A percentile compares a stretch with the other conserved stretches of the same genome.
Evolutionary conservation across 2,888 invertebrate species (phyloP).

Genomic region (Toxonevra muliebris): DNA sequence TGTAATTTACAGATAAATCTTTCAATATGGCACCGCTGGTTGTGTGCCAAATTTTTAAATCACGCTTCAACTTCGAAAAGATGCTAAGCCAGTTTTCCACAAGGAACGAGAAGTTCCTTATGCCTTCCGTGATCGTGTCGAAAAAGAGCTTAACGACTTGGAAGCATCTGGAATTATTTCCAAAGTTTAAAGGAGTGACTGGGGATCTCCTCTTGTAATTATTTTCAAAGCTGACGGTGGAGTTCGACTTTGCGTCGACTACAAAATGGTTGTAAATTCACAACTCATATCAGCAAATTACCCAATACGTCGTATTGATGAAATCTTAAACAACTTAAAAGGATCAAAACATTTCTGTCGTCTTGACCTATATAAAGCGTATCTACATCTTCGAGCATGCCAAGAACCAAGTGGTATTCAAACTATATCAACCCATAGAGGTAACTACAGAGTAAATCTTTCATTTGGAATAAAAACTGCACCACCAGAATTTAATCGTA

Average conservation of each 20-base stretch:
- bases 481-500: slow-evolving; percentile 36
- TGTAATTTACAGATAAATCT: too few relatives aligned
- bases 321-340: slow-evolving; percentile 33
- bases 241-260: slow-evolving; percentile 35
- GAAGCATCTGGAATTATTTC: slow-evolving; percentile 31
- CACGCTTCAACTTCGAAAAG: slow-evolving; percentile 26
- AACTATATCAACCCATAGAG: slow-evolving; percentile 33
- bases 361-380: slow-evolving; percentile 35
- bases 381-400: slow-evolving; percentile 30
- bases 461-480: slow-evolving; percentile 31
- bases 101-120: slow-evolving; percentile 35
- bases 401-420: slow-evolving; percentile 30
- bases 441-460: slow-evolving; percentile 23
- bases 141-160: slow-evolving; percentile 28
- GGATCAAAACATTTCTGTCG: slow-evolving; percentile 33
- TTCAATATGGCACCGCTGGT: too few relatives aligned
- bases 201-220: slow-evolving; percentile 34
- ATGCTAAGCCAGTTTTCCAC: slow-evolving; percentile 27
- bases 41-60: slow-evolving; percentile 24
- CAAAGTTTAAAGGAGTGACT: slow-evolving; percentile 26
- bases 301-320: slow-evolving; percentile 33
- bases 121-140: slow-evolving; percentile 28
- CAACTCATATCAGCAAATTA: slow-evolving; percentile 26
- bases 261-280: slow-evolving; percentile 34
- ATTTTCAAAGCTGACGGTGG: slow-evolving; percentile 32